Evolutionary conservation across 2,797 vertebrate species (phyloP).

Genomic region (Ctenopoma multispine): DNA sequence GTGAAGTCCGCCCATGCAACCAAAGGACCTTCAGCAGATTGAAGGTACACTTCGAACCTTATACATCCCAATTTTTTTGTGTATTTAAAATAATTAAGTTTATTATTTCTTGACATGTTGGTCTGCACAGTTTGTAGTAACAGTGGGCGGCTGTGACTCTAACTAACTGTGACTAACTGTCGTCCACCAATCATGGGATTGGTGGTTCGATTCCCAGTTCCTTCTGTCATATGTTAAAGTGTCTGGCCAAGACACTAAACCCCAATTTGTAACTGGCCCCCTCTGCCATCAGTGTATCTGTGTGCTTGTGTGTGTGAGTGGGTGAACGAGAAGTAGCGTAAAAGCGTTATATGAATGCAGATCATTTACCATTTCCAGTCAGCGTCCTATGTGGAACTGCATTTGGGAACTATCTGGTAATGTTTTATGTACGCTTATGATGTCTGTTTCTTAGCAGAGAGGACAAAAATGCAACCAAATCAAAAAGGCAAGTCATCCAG

Average conservation of each 20-base stretch:
- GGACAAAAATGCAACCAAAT: conserved; percentile 88
- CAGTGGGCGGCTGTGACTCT: too few relatives aligned
- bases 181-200: too few relatives aligned
- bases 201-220: too few relatives aligned
- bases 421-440: conserved; percentile 7
- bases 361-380: too few relatives aligned
- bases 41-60: conserved; percentile 79
- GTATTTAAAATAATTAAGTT: neutral
- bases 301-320: too few relatives aligned
- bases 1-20: conserved; percentile 89
- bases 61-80: neutral
- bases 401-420: neutral
- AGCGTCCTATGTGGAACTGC: neutral
- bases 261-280: too few relatives aligned
- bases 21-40: conserved; percentile 73
- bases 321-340: too few relatives aligned
- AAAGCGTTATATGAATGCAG: too few relatives aligned
- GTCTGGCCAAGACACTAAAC: too few relatives aligned
- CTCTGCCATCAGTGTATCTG: too few relatives aligned
- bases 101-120: neutral
- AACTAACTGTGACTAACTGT: too few relatives aligned
- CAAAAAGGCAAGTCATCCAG: conserved; percentile 78
- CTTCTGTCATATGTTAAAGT: too few relatives aligned
- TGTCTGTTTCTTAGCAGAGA: conserved; percentile 79
- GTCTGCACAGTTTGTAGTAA: neutral